Percentiles rank a stretch among this genome's conserved stretches.
These are phyloP conservation scores for Helarctos malayanus DNA, from an alignment of 2,797 vertebrate species.

Conservation along the genomic window DNA sequence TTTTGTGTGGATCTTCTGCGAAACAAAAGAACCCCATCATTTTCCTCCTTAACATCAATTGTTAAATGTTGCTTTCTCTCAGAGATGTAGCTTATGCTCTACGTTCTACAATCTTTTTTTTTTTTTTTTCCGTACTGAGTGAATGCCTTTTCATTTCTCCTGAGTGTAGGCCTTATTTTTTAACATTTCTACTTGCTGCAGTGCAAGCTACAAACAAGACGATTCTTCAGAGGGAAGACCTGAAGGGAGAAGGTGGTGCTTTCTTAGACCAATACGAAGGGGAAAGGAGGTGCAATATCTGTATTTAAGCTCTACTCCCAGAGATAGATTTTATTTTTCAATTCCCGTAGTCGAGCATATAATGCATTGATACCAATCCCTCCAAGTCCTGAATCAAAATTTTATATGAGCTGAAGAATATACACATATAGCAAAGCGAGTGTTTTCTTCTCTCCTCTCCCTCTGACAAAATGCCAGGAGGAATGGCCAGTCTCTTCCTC, in stretches of 20 bases:
- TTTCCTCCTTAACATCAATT: conserved; percentile 60
- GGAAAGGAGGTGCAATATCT: conserved; percentile 35
- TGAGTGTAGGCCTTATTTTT: conserved; percentile 60
- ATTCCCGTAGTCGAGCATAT: not conserved
- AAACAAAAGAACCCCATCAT: conserved; percentile 75
- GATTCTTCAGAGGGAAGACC: conserved; percentile 59
- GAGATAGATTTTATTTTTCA: conserved; percentile 54
- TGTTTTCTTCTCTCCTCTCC: conserved; percentile 22
- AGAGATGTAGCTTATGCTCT: conserved; percentile 45
- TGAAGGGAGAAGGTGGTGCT: conserved; percentile 69
- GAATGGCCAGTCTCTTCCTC: not conserved
- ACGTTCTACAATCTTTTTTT: conserved; percentile 12
- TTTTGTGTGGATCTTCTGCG: conserved; percentile 67
- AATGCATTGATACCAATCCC: conserved; percentile 20
- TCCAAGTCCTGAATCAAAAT: conserved; percentile 61
- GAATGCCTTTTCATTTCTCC: conserved; percentile 72
- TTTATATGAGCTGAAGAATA: conserved; percentile 67
- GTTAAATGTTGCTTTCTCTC: conserved; percentile 58
- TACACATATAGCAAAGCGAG: conserved; percentile 6
- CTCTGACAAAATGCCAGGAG: not conserved
- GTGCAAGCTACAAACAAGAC: conserved; percentile 60
- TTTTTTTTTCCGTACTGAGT: not conserved
- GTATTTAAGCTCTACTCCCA: conserved; percentile 65
- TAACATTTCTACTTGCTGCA: conserved; percentile 62
- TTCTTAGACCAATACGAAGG: conserved; percentile 29